These are phyloP conservation scores for Hiodon alosoides DNA, from an alignment of 2,113 vertebrate genomes.

Conservation along the genomic window DNA sequence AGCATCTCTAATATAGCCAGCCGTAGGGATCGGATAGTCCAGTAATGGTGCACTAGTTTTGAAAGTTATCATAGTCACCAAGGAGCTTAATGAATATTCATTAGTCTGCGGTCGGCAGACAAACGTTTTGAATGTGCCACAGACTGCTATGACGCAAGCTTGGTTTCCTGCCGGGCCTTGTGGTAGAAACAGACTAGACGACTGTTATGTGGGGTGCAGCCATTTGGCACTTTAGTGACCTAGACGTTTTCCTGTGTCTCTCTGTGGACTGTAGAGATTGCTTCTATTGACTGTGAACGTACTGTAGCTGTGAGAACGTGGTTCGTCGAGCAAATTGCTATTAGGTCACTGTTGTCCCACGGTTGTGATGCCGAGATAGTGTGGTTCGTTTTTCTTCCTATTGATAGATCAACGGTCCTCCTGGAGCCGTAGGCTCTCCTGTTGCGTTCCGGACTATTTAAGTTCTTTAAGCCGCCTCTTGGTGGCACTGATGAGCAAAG, in stretches of 20 bases:
- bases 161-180: conserved; percentile 19
- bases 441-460: too few species aligned
- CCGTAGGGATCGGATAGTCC: neutral
- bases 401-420: too few species aligned
- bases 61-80: neutral
- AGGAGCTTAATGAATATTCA: conserved; percentile 1
- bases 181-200: conserved; percentile 23
- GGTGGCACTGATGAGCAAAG: conserved; percentile 35
- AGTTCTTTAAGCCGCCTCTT: neutral
- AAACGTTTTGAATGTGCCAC: neutral
- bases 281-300: too few species aligned
- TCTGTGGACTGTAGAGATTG: neutral
- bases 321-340: neutral
- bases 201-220: neutral
- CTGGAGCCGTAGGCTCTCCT: too few species aligned
- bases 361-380: neutral
- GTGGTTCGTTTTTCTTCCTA: neutral
- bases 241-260: neutral
- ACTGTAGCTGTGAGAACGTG: neutral
- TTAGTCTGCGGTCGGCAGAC: conserved; percentile 13
- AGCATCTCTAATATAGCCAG: neutral
- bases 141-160: neutral
- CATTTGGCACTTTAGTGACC: neutral
- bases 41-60: neutral
- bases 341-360: conserved; percentile 6